Evolutionary conservation across 2,113 vertebrate genomes (phyloP).

Genomic region (Rousettus leschenaultii): DNA sequence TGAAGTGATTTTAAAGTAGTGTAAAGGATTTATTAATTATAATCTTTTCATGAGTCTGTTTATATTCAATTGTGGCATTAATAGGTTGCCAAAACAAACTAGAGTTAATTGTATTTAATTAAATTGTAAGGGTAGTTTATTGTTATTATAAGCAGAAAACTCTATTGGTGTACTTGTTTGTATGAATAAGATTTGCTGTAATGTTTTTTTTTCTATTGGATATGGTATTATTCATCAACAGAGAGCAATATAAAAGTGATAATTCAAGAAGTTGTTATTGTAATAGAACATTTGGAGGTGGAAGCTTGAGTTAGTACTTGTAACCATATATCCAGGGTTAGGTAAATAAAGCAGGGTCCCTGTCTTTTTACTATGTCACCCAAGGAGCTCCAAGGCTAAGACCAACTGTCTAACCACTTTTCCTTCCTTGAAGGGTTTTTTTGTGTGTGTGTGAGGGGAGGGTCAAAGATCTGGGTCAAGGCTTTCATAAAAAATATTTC

Average conservation of each 20-base stretch:
- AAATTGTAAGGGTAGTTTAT: constrained; percentile 77
- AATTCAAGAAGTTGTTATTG: constrained; percentile 6
- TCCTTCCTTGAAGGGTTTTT: neutral
- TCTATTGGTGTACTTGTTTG: constrained; percentile 74
- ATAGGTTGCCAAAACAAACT: constrained; percentile 82
- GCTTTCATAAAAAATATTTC: neutral
- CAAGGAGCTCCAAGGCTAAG: neutral
- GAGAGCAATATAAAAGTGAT: constrained; percentile 40
- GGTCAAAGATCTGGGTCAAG: neutral
- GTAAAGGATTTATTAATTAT: constrained; percentile 81
- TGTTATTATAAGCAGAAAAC: constrained; percentile 73
- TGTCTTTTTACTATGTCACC: neutral
- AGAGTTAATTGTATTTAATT: constrained; percentile 84
- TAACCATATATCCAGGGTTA: neutral
- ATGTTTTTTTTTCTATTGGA: constrained; percentile 30
- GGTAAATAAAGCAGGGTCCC: neutral
- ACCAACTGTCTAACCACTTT: neutral
- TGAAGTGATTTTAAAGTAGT: constrained; percentile 71
- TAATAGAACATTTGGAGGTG: neutral
- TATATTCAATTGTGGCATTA: constrained; percentile 81
- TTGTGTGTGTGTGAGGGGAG: neutral
- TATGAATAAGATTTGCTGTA: constrained; percentile 44
- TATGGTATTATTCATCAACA: constrained; percentile 20
- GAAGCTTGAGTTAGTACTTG: neutral
- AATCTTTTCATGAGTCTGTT: constrained; percentile 80